phyloP scores from a whole-genome alignment of 2,888 invertebrate species.

The Acanthosepion lycidas region DNA sequence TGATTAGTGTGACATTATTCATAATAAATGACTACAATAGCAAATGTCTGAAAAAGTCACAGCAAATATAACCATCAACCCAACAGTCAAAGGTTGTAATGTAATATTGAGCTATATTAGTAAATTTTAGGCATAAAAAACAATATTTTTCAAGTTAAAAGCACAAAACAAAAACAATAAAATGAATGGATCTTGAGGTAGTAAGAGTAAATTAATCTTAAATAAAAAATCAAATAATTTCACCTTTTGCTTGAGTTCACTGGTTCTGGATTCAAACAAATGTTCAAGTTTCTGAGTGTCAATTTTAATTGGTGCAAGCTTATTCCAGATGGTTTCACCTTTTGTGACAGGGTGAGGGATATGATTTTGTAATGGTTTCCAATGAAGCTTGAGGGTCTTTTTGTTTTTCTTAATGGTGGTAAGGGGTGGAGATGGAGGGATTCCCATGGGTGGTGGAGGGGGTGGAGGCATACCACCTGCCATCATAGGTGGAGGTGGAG shows the following conservation, averaged over 20 bases:
- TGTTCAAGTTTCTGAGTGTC: conserved; percentile 95
- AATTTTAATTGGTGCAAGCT: conserved; percentile 81
- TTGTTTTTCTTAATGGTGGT: conserved; percentile 80
- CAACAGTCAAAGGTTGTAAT: not conserved
- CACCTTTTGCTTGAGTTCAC: conserved; percentile 95
- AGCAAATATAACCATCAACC: not conserved
- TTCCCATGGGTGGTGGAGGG: conserved; percentile 58
- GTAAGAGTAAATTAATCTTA: not conserved
- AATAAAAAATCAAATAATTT: conserved; percentile 60
- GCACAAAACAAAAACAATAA: not conserved
- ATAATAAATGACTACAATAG: too few relatives aligned
- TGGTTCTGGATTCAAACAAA: conserved; percentile 95
- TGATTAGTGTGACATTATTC: too few relatives aligned
- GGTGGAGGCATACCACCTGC: conserved; percentile 57
- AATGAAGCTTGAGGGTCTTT: conserved; percentile 96
- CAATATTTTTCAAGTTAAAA: not conserved
- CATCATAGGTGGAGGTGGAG: conserved; percentile 59
- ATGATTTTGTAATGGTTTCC: conserved; percentile 84
- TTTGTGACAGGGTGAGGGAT: conserved; percentile 61
- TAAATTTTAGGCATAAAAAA: not conserved
- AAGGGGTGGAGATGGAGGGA: conserved; percentile 59
- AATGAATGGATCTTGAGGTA: not conserved
- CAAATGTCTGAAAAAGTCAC: too few relatives aligned
- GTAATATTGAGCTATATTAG: not conserved
- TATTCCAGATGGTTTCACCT: conserved; percentile 72